These are phyloP conservation scores for Caenorhabditis japonica DNA, from an alignment of 2,888 invertebrate species.

Conservation along the genomic window DNA sequence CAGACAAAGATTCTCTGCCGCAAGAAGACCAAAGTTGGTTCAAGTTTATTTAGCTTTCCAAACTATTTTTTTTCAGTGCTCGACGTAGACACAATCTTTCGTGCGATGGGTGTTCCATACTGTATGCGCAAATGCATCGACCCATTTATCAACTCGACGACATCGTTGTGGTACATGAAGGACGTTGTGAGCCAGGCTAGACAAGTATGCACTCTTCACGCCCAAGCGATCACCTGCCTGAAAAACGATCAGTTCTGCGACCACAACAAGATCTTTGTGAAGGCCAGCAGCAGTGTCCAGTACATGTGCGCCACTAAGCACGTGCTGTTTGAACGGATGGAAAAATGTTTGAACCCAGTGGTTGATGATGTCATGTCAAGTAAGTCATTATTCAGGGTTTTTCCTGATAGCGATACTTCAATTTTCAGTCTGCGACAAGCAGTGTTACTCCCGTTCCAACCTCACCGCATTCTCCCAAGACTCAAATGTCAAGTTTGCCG, in stretches of 20 bases:
- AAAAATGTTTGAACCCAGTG: constrained; percentile 40
- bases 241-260: constrained; percentile 53
- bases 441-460: constrained; percentile 51
- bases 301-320: constrained; percentile 56
- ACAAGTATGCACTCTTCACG: constrained; percentile 50
- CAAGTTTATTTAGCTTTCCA: background rate
- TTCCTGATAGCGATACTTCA: no score
- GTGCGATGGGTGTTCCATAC: constrained; percentile 55
- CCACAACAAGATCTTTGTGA: constrained; percentile 43
- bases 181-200: constrained; percentile 47
- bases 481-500: constrained; percentile 49
- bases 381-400: no score
- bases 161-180: constrained; percentile 57
- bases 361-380: constrained; percentile 47
- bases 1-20: constrained; percentile 30
- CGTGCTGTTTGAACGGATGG: constrained; percentile 49
- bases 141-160: constrained; percentile 53
- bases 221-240: constrained; percentile 50
- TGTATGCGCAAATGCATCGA: constrained; percentile 62
- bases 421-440: constrained; percentile 49
- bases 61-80: constrained; percentile 26
- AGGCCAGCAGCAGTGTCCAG: constrained; percentile 50
- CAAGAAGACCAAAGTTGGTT: constrained; percentile 23
- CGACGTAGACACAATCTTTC: constrained; percentile 58
- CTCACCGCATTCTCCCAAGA: constrained; percentile 51